Base-by-base conservation (phyloP, 2,888 invertebrate species). In the Macrostomum cliftonense region DNA sequence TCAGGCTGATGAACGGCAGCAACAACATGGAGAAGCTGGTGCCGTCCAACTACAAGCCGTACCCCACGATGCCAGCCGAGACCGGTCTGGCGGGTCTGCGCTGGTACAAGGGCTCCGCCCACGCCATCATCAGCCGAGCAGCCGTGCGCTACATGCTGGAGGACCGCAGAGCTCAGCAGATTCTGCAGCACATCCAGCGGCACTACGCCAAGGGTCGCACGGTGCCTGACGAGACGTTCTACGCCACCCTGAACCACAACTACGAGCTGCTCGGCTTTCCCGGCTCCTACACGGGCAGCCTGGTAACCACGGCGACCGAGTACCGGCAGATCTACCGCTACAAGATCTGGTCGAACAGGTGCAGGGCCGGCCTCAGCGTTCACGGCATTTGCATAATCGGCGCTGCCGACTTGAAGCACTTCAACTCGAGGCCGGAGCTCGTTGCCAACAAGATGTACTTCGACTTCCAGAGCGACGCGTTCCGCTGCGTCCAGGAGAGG, bases 361-460 rank as follows among this genome's bases (percentile, higher is more conserved):
- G 64, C 47, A 47, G 46, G 11, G 28, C 19, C 17, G 68, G 67
- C 5, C 56, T 60, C 46, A 54, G 59, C 39, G 58, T 64, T 2
- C 52, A 62, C 2, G 53, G 54, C 47, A 57, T 69, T 11, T 68
- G 68, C 51, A 56, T 65, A 7, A 60, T 63, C 45, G 63, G 63
- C 4, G 54, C 61, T 1, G 60, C 59, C 13, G 68, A 68, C 47
- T 54, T 68, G 14, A 58, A 59, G 7, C 21, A 56, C 5, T 49
- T 67, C 11, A 47, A 55, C 1, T 45, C 46, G 1, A 48, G 62
- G 28, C 54, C 55, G 9, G 62, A 67, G 43, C 49, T 68, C 13
- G 63, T 68, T 47, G 63, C 59, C 36, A 68, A 68, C 55, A 68
- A 68, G 52, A 58, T 68, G 42, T 58, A 64, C 48, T 36, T 58